A percentile compares a stretch with the other conserved stretches of the same genome.
phyloP scores from a whole-genome alignment of 2,888 invertebrate species.

The Stratiomys singularior region DNA sequence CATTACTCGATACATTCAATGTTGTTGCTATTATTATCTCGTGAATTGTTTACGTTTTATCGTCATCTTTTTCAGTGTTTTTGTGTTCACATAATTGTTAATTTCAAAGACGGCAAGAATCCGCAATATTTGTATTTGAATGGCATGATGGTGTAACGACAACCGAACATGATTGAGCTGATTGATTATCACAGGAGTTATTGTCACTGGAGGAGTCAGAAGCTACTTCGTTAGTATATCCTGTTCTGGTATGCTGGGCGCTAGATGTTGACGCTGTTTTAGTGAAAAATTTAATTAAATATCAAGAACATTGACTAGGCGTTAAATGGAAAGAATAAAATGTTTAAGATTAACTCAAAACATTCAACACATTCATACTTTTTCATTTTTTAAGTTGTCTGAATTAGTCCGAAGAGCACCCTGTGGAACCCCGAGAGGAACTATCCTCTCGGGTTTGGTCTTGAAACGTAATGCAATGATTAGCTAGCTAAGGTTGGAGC shows the following conservation, averaged over 20 bases:
- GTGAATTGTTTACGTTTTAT: too few relatives aligned
- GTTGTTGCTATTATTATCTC: too few relatives aligned
- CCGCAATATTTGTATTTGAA: constrained; percentile 29
- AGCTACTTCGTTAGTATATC: constrained; percentile 42
- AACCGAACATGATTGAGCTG: background rate
- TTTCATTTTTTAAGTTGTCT: background rate
- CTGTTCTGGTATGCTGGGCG: constrained; percentile 34
- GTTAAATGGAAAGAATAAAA: too few relatives aligned
- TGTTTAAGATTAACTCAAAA: background rate
- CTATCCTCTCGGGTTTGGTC: too few relatives aligned
- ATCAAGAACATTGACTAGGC: background rate
- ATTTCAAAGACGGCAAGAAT: constrained; percentile 46
- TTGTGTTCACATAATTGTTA: background rate
- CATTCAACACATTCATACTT: background rate
- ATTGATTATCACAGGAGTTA: constrained; percentile 45
- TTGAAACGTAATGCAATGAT: too few relatives aligned
- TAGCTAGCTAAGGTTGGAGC: too few relatives aligned
- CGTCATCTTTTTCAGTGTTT: background rate
- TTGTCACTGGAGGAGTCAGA: constrained; percentile 40
- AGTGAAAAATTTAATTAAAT: background rate
- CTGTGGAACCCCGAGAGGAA: too few relatives aligned
- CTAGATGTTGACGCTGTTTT: constrained; percentile 36
- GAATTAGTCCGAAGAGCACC: too few relatives aligned
- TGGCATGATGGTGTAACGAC: background rate
- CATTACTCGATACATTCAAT: too few relatives aligned